A percentile compares a stretch with the other conserved stretches of the same genome.
Conservation (phyloP, 2,113 vertebrate genomes). For the Austrofundulus limnaeus region DNA sequence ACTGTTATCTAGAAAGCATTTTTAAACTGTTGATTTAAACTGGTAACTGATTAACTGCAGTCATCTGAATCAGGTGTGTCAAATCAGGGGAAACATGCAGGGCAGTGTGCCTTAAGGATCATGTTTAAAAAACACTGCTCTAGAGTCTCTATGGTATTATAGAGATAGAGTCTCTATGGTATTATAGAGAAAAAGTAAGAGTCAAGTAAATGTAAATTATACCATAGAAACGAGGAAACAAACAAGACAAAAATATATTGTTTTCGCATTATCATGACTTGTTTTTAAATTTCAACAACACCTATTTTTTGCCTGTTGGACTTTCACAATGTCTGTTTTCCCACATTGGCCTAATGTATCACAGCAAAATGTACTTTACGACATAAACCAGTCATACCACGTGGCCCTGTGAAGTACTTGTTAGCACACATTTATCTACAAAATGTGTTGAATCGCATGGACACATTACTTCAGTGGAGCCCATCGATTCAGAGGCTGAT, state of each 20-base stretch:
- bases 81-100: too few relatives aligned
- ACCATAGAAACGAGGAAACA: conserved; percentile 16
- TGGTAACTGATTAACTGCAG: too few relatives aligned
- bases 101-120: too few relatives aligned
- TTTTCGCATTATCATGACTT: conserved; percentile 28
- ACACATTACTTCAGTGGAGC: conserved; percentile 35
- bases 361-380: not conserved
- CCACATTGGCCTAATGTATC: not conserved
- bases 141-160: too few relatives aligned
- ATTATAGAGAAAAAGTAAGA: not conserved
- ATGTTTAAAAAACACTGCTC: too few relatives aligned
- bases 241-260: conserved; percentile 21
- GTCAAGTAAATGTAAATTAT: conserved; percentile 33
- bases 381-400: conserved; percentile 1
- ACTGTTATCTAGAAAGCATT: not conserved
- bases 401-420: not conserved
- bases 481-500: conserved; percentile 47
- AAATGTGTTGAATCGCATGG: conserved; percentile 29
- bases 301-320: conserved; percentile 19
- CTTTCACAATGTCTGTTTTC: conserved; percentile 32
- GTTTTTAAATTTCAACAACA: conserved; percentile 26
- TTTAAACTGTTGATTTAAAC: not conserved
- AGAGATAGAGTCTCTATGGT: too few relatives aligned
- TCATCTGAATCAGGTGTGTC: too few relatives aligned
- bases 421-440: conserved; percentile 19